Base-by-base conservation (phyloP, 92 coral and sea anemone species). In the Paramuricea clavata region DNA sequence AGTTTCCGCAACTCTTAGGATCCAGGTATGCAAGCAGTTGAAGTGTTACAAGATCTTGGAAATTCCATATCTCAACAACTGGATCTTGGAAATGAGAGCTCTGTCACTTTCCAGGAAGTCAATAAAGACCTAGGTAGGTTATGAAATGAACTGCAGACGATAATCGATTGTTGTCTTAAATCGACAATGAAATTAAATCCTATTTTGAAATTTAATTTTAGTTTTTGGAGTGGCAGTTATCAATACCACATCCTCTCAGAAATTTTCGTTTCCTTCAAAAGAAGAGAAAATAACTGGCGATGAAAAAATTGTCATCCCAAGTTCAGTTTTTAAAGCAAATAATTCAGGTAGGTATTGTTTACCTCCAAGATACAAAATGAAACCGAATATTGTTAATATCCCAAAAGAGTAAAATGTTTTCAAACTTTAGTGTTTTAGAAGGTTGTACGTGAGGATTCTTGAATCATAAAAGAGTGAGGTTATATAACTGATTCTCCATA, bases 141-240 rank as follows among this genome's bases (percentile, higher is more conserved):
- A 5, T 2, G 13, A n/a, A n/a, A n/a, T n/a, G n/a, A n/a, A n/a
- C n/a, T 2, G 10, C 19, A 8, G 13, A 47, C 54, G 10, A 47
- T 8, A 13, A 54, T 0, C 19, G 19, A 13, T 23, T 54, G 62
- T 0, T 54, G 23, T 6, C 19, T 4, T 39, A 4, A 39, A 4
- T 39, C 44, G 10, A 39, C 4, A 4, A 10, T 39, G 44, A 39
- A 4, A n/a, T n/a, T n/a, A n/a, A n/a, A n/a, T n/a, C n/a, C n/a
- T n/a, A n/a, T n/a, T n/a, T 39, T 39, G 44, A 4, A 39, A 39
- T 4, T 54, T 54, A 5, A 5, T 17, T 61, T 44, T 30, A 79
- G 84, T 79, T 32, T 79, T 79, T 61, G 72, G 84, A 33, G 84
- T 34, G 16, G 84, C 84, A 2, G 72, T 41, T 16, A 79, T 79